phyloP scores from a whole-genome alignment of 2,113 vertebrate genomes.

The Crotalus horridus region DNA sequence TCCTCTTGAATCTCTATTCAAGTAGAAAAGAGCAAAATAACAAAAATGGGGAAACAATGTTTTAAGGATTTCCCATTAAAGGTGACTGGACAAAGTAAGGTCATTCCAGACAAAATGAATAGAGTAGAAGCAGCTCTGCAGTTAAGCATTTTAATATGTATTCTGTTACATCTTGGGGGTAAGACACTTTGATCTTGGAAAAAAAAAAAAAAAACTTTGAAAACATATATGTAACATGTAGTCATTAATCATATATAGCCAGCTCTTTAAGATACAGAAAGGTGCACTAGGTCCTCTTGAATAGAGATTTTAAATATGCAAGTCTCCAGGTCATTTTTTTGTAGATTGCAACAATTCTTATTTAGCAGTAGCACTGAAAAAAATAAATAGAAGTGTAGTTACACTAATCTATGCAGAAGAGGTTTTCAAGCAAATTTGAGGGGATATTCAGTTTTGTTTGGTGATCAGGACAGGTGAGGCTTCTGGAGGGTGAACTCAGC shows the following conservation, averaged over 20 bases:
- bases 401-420: background rate
- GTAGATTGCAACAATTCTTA: background rate
- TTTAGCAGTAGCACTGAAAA: background rate
- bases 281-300: conserved; percentile 7
- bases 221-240: background rate
- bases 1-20: fast-evolving
- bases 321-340: background rate
- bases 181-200: too few species aligned
- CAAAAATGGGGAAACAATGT: too few species aligned
- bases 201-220: too few species aligned
- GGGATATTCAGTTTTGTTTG: background rate
- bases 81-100: too few species aligned
- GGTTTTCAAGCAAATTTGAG: background rate
- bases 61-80: too few species aligned
- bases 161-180: too few species aligned
- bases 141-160: too few species aligned
- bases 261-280: background rate
- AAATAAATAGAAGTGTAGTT: background rate
- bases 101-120: too few species aligned
- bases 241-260: background rate
- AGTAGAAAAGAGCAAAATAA: too few species aligned
- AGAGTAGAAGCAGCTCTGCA: too few species aligned
- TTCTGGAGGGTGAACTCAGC: background rate
- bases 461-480: background rate
- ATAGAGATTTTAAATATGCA: background rate